Evolutionary conservation across 2,797 vertebrate genomes (phyloP).

Genomic region (Cossypha dichroa): DNA sequence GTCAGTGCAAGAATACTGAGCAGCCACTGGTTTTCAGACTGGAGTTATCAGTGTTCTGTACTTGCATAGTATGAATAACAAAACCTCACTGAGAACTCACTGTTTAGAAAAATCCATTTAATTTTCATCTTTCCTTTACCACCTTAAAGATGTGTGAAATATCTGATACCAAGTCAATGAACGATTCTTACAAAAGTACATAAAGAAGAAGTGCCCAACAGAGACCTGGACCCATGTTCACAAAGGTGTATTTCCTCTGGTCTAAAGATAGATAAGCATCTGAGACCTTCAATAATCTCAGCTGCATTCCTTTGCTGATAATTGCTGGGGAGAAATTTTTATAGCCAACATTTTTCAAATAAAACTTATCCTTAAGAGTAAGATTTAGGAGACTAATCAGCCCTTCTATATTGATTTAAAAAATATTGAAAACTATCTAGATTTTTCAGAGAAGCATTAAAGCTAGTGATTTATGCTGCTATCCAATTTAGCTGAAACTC

Average conservation of each 20-base stretch:
- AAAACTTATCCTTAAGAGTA: not conserved
- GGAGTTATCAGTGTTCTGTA: constrained; percentile 3
- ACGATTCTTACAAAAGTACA: not conserved
- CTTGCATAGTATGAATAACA: not conserved
- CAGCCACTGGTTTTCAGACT: not conserved
- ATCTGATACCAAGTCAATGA: not conserved
- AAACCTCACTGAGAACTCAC: not conserved
- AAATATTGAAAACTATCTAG: not conserved
- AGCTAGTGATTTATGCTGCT: not conserved
- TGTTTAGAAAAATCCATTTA: not conserved
- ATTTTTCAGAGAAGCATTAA: constrained; percentile 20
- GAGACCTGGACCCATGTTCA: not conserved
- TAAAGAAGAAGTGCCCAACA: not conserved
- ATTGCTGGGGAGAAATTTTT: not conserved
- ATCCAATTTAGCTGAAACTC: constrained; percentile 7
- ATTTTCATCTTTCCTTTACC: not conserved
- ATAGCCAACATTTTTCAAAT: not conserved
- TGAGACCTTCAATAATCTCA: not conserved
- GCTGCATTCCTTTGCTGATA: not conserved
- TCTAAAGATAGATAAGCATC: not conserved
- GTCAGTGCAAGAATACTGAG: not conserved
- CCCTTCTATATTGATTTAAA: not conserved
- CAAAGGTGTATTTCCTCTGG: not conserved
- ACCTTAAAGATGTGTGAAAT: not conserved
- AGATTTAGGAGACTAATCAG: not conserved